Base-by-base conservation (phyloP, 1,140 invertebrate species). In the Monochamus saltuarius region DNA sequence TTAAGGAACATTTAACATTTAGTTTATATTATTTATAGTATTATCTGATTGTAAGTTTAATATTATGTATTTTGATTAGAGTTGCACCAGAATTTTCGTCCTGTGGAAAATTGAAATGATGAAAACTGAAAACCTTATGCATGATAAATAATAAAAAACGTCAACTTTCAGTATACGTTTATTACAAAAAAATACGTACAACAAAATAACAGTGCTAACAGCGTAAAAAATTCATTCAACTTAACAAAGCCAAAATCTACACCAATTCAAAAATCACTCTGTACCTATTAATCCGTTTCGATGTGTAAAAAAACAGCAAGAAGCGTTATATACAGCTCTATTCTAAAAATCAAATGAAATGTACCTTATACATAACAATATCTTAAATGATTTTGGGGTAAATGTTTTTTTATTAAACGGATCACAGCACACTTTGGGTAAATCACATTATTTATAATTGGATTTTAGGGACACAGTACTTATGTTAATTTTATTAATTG, bases 371-470 rank as follows among this genome's bases (percentile, higher is more conserved):
- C 47, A 53, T 65, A 57, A 35, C 52, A 54, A 61, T 47, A 51
- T 56, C 8, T 29, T 58, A 29, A 46, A 22, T 40, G 16, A 53
- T 17, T 53, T 17, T 40, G 16, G 51, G 35, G 13, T 49, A 51
- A 43, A 49, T 45, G 14, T 19, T 39, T 56, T 9, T 47, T 47
- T 38, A 29, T 59, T 47, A 51, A 43, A 56, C 29, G 29, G 22
- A 55, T 62, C 66, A 67, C 66, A 65, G 59, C 62, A 67, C 66
- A 59, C 55, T 55, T 55, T 49, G 19, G 34, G 42, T 64, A 42
- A 62, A 64, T 64, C 65, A 67, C 65, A 62, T 54, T 42, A 47
- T 67, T 57, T 57, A 62, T 57, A 35, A 50, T 38, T 43, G 53
- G 29, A 16, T 52, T 39, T 38, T 60, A 35, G 52, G 14, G 39